These are phyloP conservation scores for Lophius piscatorius DNA, from an alignment of 2,113 vertebrate genomes.

Conservation along the genomic window DNA sequence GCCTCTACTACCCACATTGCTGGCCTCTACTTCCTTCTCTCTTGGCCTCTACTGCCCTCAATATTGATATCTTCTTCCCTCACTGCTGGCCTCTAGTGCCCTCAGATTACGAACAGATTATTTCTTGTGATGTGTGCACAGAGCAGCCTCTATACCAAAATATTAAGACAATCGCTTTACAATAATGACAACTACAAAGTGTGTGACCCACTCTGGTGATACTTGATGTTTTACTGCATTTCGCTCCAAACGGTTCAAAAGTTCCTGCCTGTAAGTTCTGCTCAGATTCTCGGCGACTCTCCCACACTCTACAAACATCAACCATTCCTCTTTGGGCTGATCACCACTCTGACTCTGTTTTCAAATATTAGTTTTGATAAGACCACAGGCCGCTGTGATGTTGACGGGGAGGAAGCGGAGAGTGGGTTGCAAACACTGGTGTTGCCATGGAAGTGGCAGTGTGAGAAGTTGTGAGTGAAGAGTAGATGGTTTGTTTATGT, in stretches of 20 bases:
- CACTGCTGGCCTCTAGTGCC: no score
- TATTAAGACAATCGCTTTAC: no score
- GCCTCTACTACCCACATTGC: no score
- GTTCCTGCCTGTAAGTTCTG: constrained; percentile 18
- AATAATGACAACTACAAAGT: no score
- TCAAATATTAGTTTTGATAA: constrained; percentile 71
- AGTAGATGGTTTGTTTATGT: constrained; percentile 35
- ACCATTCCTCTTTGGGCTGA: constrained; percentile 54
- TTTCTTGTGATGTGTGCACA: no score
- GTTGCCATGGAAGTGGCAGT: constrained; percentile 69
- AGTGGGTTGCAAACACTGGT: constrained; percentile 44
- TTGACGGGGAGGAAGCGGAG: constrained; percentile 18
- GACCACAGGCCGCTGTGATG: constrained; percentile 66
- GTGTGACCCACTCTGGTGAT: not conserved
- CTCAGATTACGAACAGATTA: no score
- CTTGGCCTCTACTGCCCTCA: no score
- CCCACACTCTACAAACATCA: constrained; percentile 48
- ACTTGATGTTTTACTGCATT: constrained; percentile 12
- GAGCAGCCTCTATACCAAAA: no score
- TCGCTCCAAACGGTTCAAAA: constrained; percentile 27
- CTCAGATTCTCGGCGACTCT: constrained; percentile 35
- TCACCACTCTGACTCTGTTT: constrained; percentile 62
- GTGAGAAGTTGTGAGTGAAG: no score
- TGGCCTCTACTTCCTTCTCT: no score
- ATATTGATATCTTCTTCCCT: no score